A percentile compares a stretch with the other conserved stretches of the same genome.
Evolutionary conservation across 2,113 vertebrate species (phyloP).

Genomic region (Oryctolagus cuniculus): mOryCun1.1 NC_091441.1:123115501-123116000

Average conservation of each 20-base stretch:
- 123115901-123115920: not conserved
- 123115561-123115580: not conserved
- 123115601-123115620: not conserved
- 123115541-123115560: not conserved
- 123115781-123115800: not conserved
- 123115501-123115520: not conserved
- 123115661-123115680: conserved; percentile 14
- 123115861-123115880: not conserved
- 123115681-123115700: not conserved
- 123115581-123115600: not conserved
- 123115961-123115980: not conserved
- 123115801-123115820: not conserved
- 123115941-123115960: not conserved
- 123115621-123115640: not conserved
- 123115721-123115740: not conserved
- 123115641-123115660: not conserved
- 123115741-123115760: not conserved
- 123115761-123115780: conserved; percentile 41
- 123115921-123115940: not conserved
- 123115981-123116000: not conserved
- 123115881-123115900: not conserved
- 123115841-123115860: conserved; percentile 7
- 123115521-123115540: not conserved
- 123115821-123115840: not conserved
- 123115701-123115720: not conserved